Evolutionary conservation across 2,797 vertebrate species (phyloP).

Genomic region (Momotus momota): DNA sequence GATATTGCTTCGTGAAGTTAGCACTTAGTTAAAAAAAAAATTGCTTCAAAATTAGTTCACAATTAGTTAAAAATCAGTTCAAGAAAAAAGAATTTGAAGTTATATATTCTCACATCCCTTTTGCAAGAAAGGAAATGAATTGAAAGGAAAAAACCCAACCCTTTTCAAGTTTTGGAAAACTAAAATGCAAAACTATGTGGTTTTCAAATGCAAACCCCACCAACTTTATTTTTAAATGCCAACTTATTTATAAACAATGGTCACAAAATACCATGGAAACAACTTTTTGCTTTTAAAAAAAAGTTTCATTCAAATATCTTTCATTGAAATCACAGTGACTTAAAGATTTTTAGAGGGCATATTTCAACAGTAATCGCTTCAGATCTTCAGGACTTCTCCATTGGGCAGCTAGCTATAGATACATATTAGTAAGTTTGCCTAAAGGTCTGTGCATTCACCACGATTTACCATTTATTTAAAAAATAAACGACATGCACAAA

Average conservation of each 20-base stretch:
- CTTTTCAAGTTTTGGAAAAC: not conserved
- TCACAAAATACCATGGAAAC: not conserved
- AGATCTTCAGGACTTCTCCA: not conserved
- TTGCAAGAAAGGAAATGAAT: too few relatives aligned
- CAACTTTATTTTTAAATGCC: rapidly evolving
- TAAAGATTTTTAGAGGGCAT: not conserved
- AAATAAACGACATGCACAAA: not conserved
- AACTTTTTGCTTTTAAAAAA: too few relatives aligned
- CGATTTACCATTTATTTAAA: not conserved
- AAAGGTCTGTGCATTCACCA: not conserved
- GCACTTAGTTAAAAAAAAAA: not conserved
- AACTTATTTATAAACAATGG: not conserved
- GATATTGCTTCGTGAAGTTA: not conserved
- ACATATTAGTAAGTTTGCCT: not conserved
- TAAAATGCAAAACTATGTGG: rapidly evolving
- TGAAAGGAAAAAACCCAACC: too few relatives aligned
- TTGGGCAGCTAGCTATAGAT: not conserved
- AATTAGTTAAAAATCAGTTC: not conserved
- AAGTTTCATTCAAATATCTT: not conserved
- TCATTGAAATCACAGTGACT: not conserved
- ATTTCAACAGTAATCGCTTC: not conserved
- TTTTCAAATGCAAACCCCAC: rapidly evolving
- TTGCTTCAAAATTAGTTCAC: not conserved
- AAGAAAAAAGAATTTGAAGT: too few relatives aligned
- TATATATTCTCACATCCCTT: too few relatives aligned